Evolutionary conservation across 2,113 vertebrate species (phyloP).

Genomic region (Seriola dumerili): DNA sequence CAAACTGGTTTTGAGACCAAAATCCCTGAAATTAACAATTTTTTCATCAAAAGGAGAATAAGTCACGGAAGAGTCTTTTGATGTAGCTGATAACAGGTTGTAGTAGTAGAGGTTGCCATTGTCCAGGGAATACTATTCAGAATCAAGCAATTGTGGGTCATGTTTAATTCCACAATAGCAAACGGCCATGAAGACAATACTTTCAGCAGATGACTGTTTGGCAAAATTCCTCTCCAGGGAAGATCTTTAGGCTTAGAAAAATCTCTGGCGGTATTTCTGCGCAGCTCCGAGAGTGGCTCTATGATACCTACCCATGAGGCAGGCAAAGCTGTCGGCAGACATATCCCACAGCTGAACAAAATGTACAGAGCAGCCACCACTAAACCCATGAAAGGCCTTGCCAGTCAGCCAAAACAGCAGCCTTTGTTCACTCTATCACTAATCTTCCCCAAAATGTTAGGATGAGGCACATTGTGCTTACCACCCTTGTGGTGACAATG

Average conservation of each 20-base stretch:
- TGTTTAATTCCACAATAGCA: constrained; percentile 27
- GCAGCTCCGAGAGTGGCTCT: constrained; percentile 24
- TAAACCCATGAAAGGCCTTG: constrained; percentile 71
- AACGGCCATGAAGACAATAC: constrained; percentile 23
- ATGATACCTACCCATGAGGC: constrained; percentile 37
- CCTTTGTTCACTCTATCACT: constrained; percentile 60
- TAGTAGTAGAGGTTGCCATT: background rate
- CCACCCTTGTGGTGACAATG: constrained; percentile 48
- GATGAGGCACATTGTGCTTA: constrained; percentile 48
- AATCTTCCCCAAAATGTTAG: constrained; percentile 61
- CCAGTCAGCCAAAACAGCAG: constrained; percentile 63
- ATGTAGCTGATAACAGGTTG: constrained; percentile 10
- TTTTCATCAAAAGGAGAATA: constrained; percentile 9
- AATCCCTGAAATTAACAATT: background rate
- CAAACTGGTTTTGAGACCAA: constrained; percentile 2
- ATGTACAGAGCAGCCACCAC: constrained; percentile 62
- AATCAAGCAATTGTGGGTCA: constrained; percentile 1
- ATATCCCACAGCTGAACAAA: constrained; percentile 60
- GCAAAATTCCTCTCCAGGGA: constrained; percentile 43
- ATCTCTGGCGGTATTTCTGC: constrained; percentile 25
- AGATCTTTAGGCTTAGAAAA: constrained; percentile 39
- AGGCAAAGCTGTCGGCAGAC: constrained; percentile 48
- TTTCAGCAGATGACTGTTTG: constrained; percentile 30
- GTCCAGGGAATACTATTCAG: background rate
- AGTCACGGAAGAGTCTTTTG: background rate